A percentile compares a stretch with the other conserved stretches of the same genome.
These are phyloP conservation scores for Gambusia holbrooki DNA, from an alignment of 2,113 vertebrate genomes.

Conservation along the genomic window DNA sequence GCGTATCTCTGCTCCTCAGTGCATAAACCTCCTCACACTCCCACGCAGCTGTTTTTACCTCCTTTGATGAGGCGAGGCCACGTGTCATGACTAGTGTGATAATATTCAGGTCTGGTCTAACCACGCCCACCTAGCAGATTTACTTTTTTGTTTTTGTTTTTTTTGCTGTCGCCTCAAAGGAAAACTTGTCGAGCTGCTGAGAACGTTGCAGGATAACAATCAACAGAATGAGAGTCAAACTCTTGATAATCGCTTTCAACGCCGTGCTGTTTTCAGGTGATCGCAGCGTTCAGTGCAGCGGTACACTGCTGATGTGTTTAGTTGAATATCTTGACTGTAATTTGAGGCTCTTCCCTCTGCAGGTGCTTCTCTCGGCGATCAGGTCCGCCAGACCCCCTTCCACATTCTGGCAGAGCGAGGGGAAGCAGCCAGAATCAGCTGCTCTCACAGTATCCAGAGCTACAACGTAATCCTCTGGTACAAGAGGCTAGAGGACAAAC, in stretches of 20 bases:
- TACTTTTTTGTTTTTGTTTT: no score
- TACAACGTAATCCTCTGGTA: conserved; percentile 42
- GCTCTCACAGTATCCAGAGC: conserved; percentile 32
- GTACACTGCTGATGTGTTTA: not conserved
- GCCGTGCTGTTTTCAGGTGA: not conserved
- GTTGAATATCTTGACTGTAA: not conserved
- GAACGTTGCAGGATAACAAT: not conserved
- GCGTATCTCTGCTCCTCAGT: not conserved
- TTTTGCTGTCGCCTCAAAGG: not conserved
- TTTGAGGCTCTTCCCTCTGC: not conserved
- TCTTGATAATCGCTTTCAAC: not conserved
- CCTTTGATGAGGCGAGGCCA: not conserved
- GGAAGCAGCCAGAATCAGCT: conserved; percentile 12
- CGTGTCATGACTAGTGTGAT: not conserved
- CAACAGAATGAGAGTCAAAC: not conserved
- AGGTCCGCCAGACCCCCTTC: conserved; percentile 25
- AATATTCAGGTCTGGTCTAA: not conserved
- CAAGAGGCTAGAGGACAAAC: conserved; percentile 15
- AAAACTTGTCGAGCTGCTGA: not conserved
- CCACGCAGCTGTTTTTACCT: not conserved
- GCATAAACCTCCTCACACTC: not conserved
- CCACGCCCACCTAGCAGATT: not conserved
- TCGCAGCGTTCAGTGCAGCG: no score
- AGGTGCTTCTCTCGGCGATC: conserved; percentile 22
- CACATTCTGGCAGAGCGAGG: not conserved